Conservation (phyloP, 2,797 vertebrate genomes). For the Avahi laniger region DNA sequence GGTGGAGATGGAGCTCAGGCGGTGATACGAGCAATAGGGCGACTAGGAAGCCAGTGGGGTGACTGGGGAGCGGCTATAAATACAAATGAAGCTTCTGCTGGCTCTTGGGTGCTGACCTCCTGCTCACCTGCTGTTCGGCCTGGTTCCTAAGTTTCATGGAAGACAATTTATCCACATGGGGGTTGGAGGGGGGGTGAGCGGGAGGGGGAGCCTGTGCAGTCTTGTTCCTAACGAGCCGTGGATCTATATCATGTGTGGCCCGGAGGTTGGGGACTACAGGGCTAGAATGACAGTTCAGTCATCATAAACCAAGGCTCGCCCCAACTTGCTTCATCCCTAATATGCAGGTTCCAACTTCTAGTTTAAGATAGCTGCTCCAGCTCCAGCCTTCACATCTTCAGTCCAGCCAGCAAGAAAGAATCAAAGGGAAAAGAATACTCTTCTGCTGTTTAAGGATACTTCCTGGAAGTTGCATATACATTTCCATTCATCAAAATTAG, state of each 20-base stretch:
- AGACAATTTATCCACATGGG: too few species aligned
- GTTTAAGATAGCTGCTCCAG: not conserved
- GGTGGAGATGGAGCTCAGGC: rapidly evolving
- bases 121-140: too few species aligned
- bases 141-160: too few species aligned
- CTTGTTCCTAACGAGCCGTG: too few species aligned
- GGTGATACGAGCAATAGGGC: too few species aligned
- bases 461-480: not conserved
- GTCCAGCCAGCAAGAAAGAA: not conserved
- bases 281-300: not conserved
- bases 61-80: too few species aligned
- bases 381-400: not conserved
- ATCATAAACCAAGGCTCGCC: not conserved
- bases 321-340: not conserved
- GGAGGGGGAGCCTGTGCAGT: too few species aligned
- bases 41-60: too few species aligned
- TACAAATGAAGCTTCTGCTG: too few species aligned
- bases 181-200: too few species aligned
- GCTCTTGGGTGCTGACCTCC: too few species aligned
- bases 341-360: not conserved
- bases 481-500: not conserved
- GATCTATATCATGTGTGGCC: too few species aligned
- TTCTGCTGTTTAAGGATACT: not conserved
- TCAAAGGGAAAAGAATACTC: not conserved
- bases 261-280: not conserved